Base-by-base conservation (phyloP, 2,888 invertebrate genomes). In the Papilio gigon region DNA sequence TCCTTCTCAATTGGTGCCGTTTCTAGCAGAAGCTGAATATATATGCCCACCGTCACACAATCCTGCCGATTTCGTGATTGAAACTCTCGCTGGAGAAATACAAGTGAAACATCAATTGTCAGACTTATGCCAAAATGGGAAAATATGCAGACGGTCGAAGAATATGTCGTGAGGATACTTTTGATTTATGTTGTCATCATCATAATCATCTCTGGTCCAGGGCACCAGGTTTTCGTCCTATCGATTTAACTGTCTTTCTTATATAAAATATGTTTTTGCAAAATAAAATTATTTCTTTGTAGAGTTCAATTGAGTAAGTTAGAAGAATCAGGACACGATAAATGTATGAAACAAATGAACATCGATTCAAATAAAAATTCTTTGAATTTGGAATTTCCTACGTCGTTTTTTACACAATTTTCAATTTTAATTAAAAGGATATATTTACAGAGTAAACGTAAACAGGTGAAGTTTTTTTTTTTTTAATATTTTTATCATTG, bases 41-140 rank as follows among this genome's bases (percentile, higher is more conserved):
- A 84, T 93, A 1, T 96, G 96, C 79, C 96, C 96, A 4, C 92
- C 93, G 20, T 95, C 95, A 40, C 94, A 96, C 85, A 96, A 96
- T 78, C 96, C 96, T 0, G 95, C 96, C 2, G 96, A 96, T 86
- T 96, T 94, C 81, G 93, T 87, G 63, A 80, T 93, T 73, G 91
- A 87, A 71, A 85, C 86, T 0, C 73, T 89, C 2, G 72, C 80
- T 4, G 75, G 75, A 12, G 78, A 86, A 58, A 47, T 69, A 1
- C 84, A 86, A 42, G 76, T 80, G 2, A 70, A 78, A 1, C 84
- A 85, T 0, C 80, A 83, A 50, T 69, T 88, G 47, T 84, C 88
- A 1, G 86, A 85, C 50, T 75, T 86, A 8, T 85, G 86, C 50
- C 84, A 86, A 71, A 89, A 89, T 67, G 89, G 89, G n/a, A 87